A percentile compares a stretch with the other conserved stretches of the same genome.
Evolutionary conservation across 2,888 invertebrate genomes (phyloP).

Genomic region (Shargacucullia verbasci): DNA sequence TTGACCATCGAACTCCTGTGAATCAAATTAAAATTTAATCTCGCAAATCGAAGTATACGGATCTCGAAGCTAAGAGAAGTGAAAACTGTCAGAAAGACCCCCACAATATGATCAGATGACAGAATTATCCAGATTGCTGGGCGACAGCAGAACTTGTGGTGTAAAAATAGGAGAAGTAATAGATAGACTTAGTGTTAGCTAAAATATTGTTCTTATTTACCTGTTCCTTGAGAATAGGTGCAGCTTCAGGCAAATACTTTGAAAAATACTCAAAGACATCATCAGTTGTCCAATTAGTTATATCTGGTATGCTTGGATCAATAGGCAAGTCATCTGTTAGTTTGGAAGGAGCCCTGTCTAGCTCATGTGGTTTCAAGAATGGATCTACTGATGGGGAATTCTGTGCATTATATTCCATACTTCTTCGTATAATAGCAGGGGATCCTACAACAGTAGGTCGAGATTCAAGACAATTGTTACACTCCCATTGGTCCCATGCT

Average conservation of each 20-base stretch:
- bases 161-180: no score
- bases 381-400: constrained; percentile 73
- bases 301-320: constrained; percentile 93
- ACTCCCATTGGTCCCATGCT: constrained; percentile 92
- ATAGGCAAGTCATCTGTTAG: constrained; percentile 81
- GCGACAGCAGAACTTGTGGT: no score
- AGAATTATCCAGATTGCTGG: no score
- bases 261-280: constrained; percentile 95
- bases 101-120: no score
- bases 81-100: no score
- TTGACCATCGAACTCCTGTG: constrained; percentile 96
- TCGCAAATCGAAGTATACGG: no score
- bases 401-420: constrained; percentile 70
- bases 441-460: constrained; percentile 76
- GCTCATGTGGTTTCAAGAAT: constrained; percentile 83
- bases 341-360: constrained; percentile 81
- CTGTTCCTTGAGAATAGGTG: constrained; percentile 94
- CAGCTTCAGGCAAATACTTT: constrained; percentile 94
- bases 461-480: constrained; percentile 90
- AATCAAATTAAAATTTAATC: constrained; percentile 23
- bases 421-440: constrained; percentile 72
- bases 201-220: constrained; percentile 74
- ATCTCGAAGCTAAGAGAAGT: no score
- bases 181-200: no score
- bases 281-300: constrained; percentile 94